These are phyloP conservation scores for Elegia similella DNA, from an alignment of 2,888 invertebrate species.

Conservation along the genomic window DNA sequence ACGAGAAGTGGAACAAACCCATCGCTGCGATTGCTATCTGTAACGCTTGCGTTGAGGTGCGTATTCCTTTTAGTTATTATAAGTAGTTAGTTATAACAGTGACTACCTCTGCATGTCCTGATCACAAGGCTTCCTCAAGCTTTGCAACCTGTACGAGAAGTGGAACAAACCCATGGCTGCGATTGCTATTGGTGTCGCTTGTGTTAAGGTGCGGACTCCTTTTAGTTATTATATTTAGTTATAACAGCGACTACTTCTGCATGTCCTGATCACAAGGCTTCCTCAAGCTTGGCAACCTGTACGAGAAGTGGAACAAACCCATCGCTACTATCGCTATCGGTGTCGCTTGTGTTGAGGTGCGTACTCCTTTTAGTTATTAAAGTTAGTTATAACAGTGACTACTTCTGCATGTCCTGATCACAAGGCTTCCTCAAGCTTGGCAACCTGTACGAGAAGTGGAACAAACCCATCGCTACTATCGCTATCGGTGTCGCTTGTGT, in stretches of 20 bases:
- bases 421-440: slow-evolving; percentile 67
- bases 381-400: slow-evolving; percentile 38
- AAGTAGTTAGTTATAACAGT: slow-evolving; percentile 25
- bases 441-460: slow-evolving; percentile 64
- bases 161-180: slow-evolving; percentile 83
- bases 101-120: slow-evolving; percentile 57
- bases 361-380: slow-evolving; percentile 13
- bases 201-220: slow-evolving; percentile 81
- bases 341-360: slow-evolving; percentile 83
- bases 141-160: slow-evolving; percentile 60
- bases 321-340: slow-evolving; percentile 86
- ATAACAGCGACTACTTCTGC: slow-evolving; percentile 50
- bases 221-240: no score
- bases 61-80: slow-evolving; percentile 14
- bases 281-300: slow-evolving; percentile 48
- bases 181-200: slow-evolving; percentile 85
- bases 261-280: slow-evolving; percentile 61
- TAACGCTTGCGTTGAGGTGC: slow-evolving; percentile 84
- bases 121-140: slow-evolving; percentile 53
- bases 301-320: slow-evolving; percentile 75
- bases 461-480: slow-evolving; percentile 83
- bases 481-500: slow-evolving; percentile 83
- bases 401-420: slow-evolving; percentile 52
- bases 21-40: slow-evolving; percentile 85
- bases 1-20: slow-evolving; percentile 75